Evolutionary conservation across 2,113 vertebrate species (phyloP), one percentile per base, ranked within the genome.

Genomic region (Meleagris gallopavo): DNA sequence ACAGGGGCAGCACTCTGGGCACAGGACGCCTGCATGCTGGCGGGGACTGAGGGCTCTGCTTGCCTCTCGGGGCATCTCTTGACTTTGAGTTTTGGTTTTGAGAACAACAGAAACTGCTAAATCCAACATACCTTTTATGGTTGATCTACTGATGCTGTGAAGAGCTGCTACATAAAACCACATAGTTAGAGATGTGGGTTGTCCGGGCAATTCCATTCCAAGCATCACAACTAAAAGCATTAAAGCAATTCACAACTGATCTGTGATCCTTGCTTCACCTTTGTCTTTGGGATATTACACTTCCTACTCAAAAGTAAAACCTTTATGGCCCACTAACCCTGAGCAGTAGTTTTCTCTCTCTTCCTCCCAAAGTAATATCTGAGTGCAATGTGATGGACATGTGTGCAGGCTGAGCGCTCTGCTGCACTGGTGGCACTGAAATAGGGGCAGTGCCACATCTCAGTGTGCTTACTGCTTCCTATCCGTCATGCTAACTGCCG

Each of bases 371-470:
- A 60, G 80, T 78, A 77, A 55, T 43, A 18, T 88, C 41, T 55
- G 73, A 93, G 73, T 2, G 22, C 76, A 79, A 57, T 83, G 58
- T 64, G 84, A 92, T 83, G 66, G 95, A 92, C 89, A 46, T 1
- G 0, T 58, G 82, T 84, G 89, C 91, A 77, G 75, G 62, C 89
- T 80, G 84, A 91, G 83, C 19, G 9, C 81, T 86, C 80, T 50
- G 11, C 54, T 79, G 79, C 89, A 92, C 48, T 83, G 83, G 86
- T 92, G 90, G 67, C 78, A 24, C 84, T 38, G 76, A 74, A 94
- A 85, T 58, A 91, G 83, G 91, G 92, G 62, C 66, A 43, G 83
- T 58, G 91, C 86, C 29, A 94, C 90, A 88, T 94, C 79, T 96
- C 94, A 86, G 90, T 75, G 74, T 88, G 82, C 71, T 82, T 79